Evolutionary conservation across 2,888 invertebrate species (phyloP), one percentile per base, ranked within the genome.

Genomic region (Sphecodes monilicornis): DNA sequence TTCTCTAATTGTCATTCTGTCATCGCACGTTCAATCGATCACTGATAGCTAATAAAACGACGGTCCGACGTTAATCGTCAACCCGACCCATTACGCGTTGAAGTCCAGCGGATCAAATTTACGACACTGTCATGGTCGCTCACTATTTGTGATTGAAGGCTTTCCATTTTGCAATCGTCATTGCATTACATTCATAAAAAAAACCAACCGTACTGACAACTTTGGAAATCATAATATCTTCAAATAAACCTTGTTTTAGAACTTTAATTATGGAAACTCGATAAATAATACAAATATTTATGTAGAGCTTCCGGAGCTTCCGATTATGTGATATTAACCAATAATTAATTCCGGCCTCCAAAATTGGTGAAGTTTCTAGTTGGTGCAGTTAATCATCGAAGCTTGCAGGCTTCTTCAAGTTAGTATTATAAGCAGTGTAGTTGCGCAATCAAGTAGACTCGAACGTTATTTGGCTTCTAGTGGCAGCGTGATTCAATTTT

Each of bases 41-140:
- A 73, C 74, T 54, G 83, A 46, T 39, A 77, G 70, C 57, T 79
- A 80, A 73, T 76, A 70, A 76, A 80, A 69, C 64, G 32, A 84
- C 72, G 60, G 69, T 73, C 46, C 69, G 32, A 71, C 69, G 66
- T 85, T 76, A 84, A 69, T 74, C 43, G 75, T 68, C 68, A n/a
- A n/a, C 36, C 68, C n/a, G 39, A 39, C 68, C 68, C 39, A 68
- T 68, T 39, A 68, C 68, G n/a, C 68, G 39, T 68, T 39, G 39
- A 68, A 36, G 68, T 13, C 68, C 39, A 11, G 26, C 68, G 39
- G 68, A 68, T 36, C 36, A 36, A 39, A 39, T 68, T 68, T 68
- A 68, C 39, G 68, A 68, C 36, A 68, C 39, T 36, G 68, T 39
- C 36, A 36, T 41, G 36, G 39, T 68, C 68, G n/a, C n/a, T 68